Percentiles rank a stretch among this genome's conserved stretches.
Evolutionary conservation across 23 tunicate genomes (phyloP).

Genomic region (Styela clava): DNA sequence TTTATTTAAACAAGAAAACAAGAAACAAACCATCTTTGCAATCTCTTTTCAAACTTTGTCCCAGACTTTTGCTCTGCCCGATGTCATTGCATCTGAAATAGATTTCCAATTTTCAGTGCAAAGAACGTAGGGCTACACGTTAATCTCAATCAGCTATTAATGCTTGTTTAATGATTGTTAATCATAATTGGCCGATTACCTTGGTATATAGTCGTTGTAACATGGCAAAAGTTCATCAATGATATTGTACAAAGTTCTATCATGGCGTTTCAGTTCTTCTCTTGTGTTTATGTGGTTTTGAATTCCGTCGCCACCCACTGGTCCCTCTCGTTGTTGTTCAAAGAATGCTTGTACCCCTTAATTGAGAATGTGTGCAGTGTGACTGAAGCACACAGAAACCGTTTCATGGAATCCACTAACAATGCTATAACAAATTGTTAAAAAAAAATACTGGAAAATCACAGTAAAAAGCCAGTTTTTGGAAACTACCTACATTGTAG

Average conservation of each 20-base stretch:
- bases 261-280: constrained; percentile 36
- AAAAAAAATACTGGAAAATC: not conserved
- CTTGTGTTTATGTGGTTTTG: constrained; percentile 59
- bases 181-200: constrained; percentile 20
- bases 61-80: constrained; percentile 27
- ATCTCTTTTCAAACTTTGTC: constrained; percentile 17
- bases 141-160: no score
- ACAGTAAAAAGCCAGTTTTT: not conserved
- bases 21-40: constrained; percentile 35
- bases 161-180: no score
- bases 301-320: constrained; percentile 67
- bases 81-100: constrained; percentile 45
- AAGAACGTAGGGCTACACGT: not conserved
- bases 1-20: no score
- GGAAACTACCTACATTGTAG: no score
- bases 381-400: not conserved
- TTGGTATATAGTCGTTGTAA: constrained; percentile 36
- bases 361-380: no score
- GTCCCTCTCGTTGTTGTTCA: constrained; percentile 54
- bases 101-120: not conserved
- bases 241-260: constrained; percentile 28
- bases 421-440: not conserved
- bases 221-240: constrained; percentile 52
- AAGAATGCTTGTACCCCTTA: constrained; percentile 58
- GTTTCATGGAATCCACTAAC: not conserved